Conservation (phyloP, 2,888 invertebrate genomes). For the Dinocampus coccinellae region DNA sequence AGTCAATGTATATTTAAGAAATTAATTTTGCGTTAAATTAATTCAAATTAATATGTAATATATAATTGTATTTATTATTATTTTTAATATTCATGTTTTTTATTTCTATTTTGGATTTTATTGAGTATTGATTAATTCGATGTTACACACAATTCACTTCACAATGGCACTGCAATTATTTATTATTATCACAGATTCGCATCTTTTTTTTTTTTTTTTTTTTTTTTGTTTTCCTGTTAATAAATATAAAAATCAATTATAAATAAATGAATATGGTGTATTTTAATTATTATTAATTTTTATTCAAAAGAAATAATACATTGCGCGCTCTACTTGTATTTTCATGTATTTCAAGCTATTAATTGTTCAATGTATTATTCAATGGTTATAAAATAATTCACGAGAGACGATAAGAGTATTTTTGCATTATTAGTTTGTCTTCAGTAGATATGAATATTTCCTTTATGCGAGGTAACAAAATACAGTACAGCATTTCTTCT, state of each 20-base stretch:
- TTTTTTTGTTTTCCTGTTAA: slow-evolving; percentile 18
- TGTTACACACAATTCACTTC: slow-evolving; percentile 4
- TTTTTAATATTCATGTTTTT: slow-evolving; percentile 1
- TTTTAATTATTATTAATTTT: too few species aligned
- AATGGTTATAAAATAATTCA: background rate
- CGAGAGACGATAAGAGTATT: background rate
- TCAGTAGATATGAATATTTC: background rate
- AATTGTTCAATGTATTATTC: too few species aligned
- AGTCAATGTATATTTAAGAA: slow-evolving; percentile 23
- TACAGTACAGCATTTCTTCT: background rate
- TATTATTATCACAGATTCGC: slow-evolving; percentile 8
- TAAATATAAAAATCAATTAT: slow-evolving; percentile 14
- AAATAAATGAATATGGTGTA: background rate
- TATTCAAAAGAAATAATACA: too few species aligned
- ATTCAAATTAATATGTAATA: slow-evolving; percentile 13
- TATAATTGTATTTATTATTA: slow-evolving; percentile 26
- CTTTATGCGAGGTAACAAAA: too few species aligned
- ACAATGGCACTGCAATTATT: slow-evolving; percentile 24
- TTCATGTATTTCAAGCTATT: too few species aligned
- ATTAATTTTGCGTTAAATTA: slow-evolving; percentile 1
- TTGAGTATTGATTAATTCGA: background rate
- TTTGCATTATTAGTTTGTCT: background rate
- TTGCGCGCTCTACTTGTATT: too few species aligned
- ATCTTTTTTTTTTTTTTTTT: slow-evolving; percentile 5
- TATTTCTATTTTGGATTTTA: background rate